Percentiles rank a stretch among this genome's conserved stretches.
These are phyloP conservation scores for Synanthedon myopaeformis DNA, from an alignment of 2,888 invertebrate genomes.

Conservation along the genomic window DNA sequence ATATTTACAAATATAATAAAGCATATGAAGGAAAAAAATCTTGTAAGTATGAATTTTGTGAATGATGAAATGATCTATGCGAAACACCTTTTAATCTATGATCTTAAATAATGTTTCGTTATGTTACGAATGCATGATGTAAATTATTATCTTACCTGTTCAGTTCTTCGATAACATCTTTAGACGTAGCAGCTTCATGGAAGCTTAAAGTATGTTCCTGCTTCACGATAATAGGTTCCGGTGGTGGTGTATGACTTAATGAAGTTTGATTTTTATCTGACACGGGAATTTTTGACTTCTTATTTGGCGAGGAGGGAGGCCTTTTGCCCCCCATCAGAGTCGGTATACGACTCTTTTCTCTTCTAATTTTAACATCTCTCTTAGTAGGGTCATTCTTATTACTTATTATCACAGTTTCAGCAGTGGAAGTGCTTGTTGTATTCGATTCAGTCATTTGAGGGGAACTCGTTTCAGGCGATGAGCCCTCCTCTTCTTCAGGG, in stretches of 20 bases:
- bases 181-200: conserved; percentile 79
- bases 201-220: conserved; percentile 75
- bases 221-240: conserved; percentile 56
- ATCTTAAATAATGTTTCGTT: neutral
- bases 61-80: neutral
- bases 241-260: conserved; percentile 18
- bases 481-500: conserved; percentile 74
- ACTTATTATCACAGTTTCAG: conserved; percentile 78
- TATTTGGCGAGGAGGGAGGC: conserved; percentile 56
- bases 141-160: conserved; percentile 53
- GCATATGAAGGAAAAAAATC: no score
- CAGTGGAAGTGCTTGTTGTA: conserved; percentile 76
- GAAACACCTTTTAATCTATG: neutral
- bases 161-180: conserved; percentile 81
- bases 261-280: conserved; percentile 30
- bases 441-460: conserved; percentile 75
- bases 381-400: conserved; percentile 56
- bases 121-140: neutral
- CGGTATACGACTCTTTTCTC: conserved; percentile 70
- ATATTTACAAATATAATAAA: no score
- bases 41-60: no score
- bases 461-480: conserved; percentile 58
- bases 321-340: conserved; percentile 60
- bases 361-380: conserved; percentile 47
- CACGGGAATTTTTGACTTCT: conserved; percentile 56